phyloP scores from a whole-genome alignment of 1,140 invertebrate species.

The Megalopta genalis region DNA sequence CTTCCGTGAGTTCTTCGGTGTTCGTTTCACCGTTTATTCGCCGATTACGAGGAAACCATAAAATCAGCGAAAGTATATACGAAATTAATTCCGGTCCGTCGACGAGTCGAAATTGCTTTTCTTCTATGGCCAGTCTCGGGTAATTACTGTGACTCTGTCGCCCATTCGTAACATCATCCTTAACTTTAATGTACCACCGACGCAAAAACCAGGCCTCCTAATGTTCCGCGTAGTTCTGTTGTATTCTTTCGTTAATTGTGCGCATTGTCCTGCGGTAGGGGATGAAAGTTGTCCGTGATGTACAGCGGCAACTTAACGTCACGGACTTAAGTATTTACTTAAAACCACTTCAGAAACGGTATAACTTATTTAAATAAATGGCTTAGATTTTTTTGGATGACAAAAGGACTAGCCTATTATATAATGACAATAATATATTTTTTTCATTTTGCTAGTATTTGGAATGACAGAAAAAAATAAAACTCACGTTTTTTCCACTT shows the following conservation, averaged over 20 bases:
- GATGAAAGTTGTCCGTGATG: background rate
- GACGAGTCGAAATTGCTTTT: conserved; percentile 29
- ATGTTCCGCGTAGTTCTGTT: conserved; percentile 20
- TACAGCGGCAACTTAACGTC: no score
- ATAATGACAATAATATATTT: no score
- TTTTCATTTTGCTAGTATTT: no score
- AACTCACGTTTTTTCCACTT: no score
- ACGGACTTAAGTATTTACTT: no score
- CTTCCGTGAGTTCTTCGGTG: background rate
- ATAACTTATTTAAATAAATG: no score
- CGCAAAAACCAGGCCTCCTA: conserved; percentile 28
- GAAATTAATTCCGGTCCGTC: conserved; percentile 28
- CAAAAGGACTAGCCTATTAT: no score
- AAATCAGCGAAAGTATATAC: conserved; percentile 11
- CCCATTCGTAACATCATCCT: conserved; percentile 18
- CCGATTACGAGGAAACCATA: background rate
- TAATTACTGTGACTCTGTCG: conserved; percentile 33
- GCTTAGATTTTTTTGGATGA: no score
- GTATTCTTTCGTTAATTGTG: conserved; percentile 49
- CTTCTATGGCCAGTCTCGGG: background rate
- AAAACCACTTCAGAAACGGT: no score
- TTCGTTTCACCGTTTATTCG: conserved; percentile 4
- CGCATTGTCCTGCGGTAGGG: background rate
- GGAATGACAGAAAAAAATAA: no score
- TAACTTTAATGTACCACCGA: conserved; percentile 22